Evolutionary conservation across 2,797 vertebrate species (phyloP).

Genomic region (Vespertilio murinus): DNA sequence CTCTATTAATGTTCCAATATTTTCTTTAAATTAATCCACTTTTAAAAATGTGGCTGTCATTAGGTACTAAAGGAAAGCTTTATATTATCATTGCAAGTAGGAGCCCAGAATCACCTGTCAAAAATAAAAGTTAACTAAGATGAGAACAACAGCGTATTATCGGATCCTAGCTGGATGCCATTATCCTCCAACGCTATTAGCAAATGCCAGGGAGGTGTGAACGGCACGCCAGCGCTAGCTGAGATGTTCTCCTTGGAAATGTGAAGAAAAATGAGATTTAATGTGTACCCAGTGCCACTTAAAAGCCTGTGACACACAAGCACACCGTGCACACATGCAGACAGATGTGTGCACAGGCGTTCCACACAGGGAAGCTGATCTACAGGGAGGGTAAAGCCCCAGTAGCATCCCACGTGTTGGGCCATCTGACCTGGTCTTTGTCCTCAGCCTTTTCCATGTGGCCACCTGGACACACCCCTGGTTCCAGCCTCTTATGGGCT

Average conservation of each 20-base stretch:
- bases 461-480: background rate
- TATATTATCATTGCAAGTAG: background rate
- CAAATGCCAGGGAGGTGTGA: background rate
- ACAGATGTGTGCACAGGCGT: background rate
- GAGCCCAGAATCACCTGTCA: background rate
- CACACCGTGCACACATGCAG: background rate
- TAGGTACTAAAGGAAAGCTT: background rate
- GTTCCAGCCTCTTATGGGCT: background rate
- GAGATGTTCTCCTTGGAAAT: background rate
- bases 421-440: fast-evolving
- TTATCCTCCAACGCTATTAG: background rate
- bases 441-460: background rate
- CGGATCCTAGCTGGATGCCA: background rate
- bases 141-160: background rate
- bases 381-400: too few relatives aligned
- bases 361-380: background rate
- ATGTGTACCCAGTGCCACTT: background rate
- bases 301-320: background rate
- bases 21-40: background rate
- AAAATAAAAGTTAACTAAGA: background rate
- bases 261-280: background rate
- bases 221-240: background rate
- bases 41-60: background rate
- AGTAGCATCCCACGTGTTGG: too few relatives aligned
- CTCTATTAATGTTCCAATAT: background rate